Evolutionary conservation across 2,113 vertebrate genomes (phyloP), one percentile per base, ranked within the genome.

Genomic region (Pseudorasbora parva): DNA sequence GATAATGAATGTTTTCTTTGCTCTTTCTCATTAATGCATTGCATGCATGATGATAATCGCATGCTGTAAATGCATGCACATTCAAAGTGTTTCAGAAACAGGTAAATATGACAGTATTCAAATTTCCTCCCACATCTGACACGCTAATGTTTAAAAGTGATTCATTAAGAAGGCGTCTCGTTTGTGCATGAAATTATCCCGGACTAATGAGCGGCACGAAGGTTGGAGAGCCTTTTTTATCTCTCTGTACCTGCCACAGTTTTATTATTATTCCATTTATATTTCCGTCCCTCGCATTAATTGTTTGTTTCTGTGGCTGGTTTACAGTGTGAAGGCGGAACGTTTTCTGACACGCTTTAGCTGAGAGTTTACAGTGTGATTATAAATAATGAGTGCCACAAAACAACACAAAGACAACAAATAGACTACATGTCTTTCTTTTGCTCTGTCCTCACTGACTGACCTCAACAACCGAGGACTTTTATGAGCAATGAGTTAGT

Each of bases 111-210:
- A 41, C 2, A 90, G 89, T 82, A 91, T 86, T 89, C 82, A 90
- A 88, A 89, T 91, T 89, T 92, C 89, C 89, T 88, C 84, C 88
- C 77, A 27, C 60, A 45, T 49, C 78, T 79, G 57, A 64, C 37
- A 79, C 45, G 59, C 59, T 79, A 64, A 79, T 79, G 64, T 73
- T 68, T 23, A 80, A 68, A 75, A 73, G 78, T 93, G 91, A 94
- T 93, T 95, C 93, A 88, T 93, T 93, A 95, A 84, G 92, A 92
- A 93, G 91, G 91, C 93, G 64, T 75, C 45, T 57, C 45, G 11
- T 43, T 56, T 78, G 33, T 51, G 60, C 43, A 66, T 80, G 78
- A 80, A 51, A 66, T 89, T 86, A 80, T 80, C 59, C 78, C 51
- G 60, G 78, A 66, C 59, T 49, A 66, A 80, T 66, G 59, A 80